Evolutionary conservation across 1,140 invertebrate species (phyloP).

Genomic region (Drepana arcuata): DNA sequence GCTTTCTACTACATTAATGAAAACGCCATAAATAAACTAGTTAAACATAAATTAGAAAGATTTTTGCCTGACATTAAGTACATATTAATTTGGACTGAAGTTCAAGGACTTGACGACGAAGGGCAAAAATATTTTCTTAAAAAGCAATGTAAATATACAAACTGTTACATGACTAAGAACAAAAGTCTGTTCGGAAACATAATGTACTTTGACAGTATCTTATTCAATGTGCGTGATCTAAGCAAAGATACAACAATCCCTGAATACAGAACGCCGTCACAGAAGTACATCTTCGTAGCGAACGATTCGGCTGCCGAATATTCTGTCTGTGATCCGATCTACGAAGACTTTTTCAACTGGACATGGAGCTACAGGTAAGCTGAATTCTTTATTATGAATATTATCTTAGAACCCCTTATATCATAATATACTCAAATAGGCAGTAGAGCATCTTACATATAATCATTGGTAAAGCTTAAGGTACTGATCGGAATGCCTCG

Average conservation of each 20-base stretch:
- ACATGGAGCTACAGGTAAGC: slow-evolving; percentile 76
- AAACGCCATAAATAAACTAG: no score
- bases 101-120: slow-evolving; percentile 19
- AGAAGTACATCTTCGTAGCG: slow-evolving; percentile 64
- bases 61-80: slow-evolving; percentile 35
- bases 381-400: no score
- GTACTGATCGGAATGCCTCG: no score
- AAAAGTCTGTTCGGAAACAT: slow-evolving; percentile 31
- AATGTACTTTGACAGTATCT: slow-evolving; percentile 52
- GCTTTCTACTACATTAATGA: no score
- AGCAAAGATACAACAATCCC: slow-evolving; percentile 22
- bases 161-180: slow-evolving; percentile 46
- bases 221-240: slow-evolving; percentile 46
- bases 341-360: slow-evolving; percentile 74
- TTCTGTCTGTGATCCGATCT: slow-evolving; percentile 37
- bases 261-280: slow-evolving; percentile 21
- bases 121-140: slow-evolving; percentile 33
- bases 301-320: slow-evolving; percentile 53
- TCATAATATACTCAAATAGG: no score
- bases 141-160: slow-evolving; percentile 25
- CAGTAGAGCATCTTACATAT: no score
- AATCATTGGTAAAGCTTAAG: no score
- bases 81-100: slow-evolving; percentile 34
- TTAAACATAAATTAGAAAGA: slow-evolving; percentile 28
- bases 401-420: no score